These are phyloP conservation scores for Solenopsis invicta DNA, from an alignment of 1,140 invertebrate genomes.

Conservation along the genomic window DNA sequence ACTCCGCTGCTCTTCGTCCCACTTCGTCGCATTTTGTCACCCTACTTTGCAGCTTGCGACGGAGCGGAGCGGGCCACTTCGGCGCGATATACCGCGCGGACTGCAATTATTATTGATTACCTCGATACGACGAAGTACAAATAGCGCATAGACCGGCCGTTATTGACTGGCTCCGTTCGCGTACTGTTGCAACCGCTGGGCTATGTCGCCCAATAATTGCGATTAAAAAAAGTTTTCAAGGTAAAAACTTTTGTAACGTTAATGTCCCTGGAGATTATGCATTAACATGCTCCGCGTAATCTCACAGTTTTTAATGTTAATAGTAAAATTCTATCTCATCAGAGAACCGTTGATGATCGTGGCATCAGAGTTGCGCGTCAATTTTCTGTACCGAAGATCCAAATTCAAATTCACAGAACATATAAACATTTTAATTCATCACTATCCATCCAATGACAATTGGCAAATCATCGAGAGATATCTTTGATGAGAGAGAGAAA, in stretches of 20 bases:
- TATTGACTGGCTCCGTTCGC: constrained; percentile 74
- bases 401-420: too few relatives aligned
- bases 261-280: not conserved
- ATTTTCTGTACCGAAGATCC: too few relatives aligned
- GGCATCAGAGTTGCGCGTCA: too few relatives aligned
- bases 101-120: constrained; percentile 82
- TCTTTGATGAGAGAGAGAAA: too few relatives aligned
- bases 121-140: constrained; percentile 77
- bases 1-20: constrained; percentile 30
- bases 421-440: too few relatives aligned
- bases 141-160: constrained; percentile 75
- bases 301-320: not conserved
- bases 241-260: not conserved
- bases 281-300: not conserved
- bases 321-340: not conserved
- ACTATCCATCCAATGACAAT: too few relatives aligned
- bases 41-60: constrained; percentile 4
- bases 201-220: constrained; percentile 70
- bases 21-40: constrained; percentile 17
- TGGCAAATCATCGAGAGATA: too few relatives aligned
- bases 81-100: constrained; percentile 55
- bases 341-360: not conserved
- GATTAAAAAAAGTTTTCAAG: not conserved
- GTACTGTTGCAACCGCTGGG: constrained; percentile 45
- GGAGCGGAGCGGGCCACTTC: constrained; percentile 59